phyloP scores from a whole-genome alignment of 2,888 invertebrate genomes.

The Dicycla oo region DNA sequence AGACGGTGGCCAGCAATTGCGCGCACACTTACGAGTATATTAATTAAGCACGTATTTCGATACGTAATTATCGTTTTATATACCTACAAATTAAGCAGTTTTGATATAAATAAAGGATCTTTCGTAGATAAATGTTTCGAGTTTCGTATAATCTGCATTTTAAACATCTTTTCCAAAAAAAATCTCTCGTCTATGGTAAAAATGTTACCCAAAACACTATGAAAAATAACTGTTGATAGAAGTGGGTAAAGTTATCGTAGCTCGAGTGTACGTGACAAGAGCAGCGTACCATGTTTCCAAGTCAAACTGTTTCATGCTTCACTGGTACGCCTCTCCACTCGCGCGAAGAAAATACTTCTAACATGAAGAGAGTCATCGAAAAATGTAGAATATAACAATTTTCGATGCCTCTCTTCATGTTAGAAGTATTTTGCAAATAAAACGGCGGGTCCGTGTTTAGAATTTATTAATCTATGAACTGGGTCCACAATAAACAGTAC shows the following conservation, averaged over 20 bases:
- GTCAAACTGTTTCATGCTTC: constrained; percentile 43
- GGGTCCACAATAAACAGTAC: background rate
- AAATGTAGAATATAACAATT: too few species aligned
- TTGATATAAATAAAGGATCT: background rate
- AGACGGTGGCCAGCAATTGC: too few species aligned
- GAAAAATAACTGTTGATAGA: constrained; percentile 1
- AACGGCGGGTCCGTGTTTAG: background rate
- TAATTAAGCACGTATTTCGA: background rate
- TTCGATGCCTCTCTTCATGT: constrained; percentile 10
- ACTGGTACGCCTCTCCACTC: constrained; percentile 22
- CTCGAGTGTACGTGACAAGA: constrained; percentile 27
- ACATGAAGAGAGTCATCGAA: too few species aligned
- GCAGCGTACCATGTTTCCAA: constrained; percentile 29
- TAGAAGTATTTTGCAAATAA: constrained; percentile 15
- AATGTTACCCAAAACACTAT: background rate
- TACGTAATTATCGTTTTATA: background rate
- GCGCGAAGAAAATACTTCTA: too few species aligned
- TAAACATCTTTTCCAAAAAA: background rate
- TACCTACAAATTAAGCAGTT: background rate
- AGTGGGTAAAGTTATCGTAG: constrained; percentile 35
- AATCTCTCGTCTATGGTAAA: constrained; percentile 4
- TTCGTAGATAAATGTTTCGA: background rate
- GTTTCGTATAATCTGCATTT: background rate
- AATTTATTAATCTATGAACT: background rate
- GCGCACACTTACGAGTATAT: too few species aligned